Base-by-base conservation (phyloP, 2,113 vertebrate species). In the Paratilapia polleni region DNA sequence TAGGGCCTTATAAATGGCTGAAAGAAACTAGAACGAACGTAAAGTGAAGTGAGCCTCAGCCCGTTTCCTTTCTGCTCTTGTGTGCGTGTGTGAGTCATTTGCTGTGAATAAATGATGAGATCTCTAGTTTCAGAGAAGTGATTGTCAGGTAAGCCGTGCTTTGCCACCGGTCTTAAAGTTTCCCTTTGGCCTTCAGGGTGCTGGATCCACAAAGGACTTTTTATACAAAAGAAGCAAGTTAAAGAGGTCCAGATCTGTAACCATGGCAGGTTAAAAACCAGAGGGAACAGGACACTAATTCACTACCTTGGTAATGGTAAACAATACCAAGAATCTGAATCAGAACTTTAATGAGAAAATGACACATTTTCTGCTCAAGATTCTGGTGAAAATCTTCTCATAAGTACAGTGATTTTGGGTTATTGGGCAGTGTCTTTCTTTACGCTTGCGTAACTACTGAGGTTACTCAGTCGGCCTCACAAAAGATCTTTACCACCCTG, bases 61-160 rank as follows among this genome's bases (percentile, higher is more conserved):
- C 83, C 8, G 87, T 86, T 94, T 90, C 89, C 91, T 87, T 78
- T 92, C 81, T 80, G 60, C 60, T 4, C 47, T 57, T 41, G 43
- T 38, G 82, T 26, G 49, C 38, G 49, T 47, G 80, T 61, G 84
- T 92, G 91, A 91, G 77, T 94, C 92, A 91, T 47, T 41, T 10
- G 62, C 78, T 89, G 87, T 95, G 89, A 94, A 94, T 95, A 93
- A 95, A 77, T 90, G 86, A 95, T 94, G 91, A 89, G 56, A 19
- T 66, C 90, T 95, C 89, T 78, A 54, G 92, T 95, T 94, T 89
- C 94, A 70, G 82, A 17, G 74, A 63, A 26, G 85, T 89, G 93
- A 93, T 92, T 92, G 91, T 88, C 84, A 88, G 84, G 87, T 89
- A 76, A 87, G 79, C 63, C 2, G 11, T 34, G 26, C 78, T 80